Conservation (phyloP, 1,140 invertebrate genomes). For the Temnothorax curvispinosus region DNA sequence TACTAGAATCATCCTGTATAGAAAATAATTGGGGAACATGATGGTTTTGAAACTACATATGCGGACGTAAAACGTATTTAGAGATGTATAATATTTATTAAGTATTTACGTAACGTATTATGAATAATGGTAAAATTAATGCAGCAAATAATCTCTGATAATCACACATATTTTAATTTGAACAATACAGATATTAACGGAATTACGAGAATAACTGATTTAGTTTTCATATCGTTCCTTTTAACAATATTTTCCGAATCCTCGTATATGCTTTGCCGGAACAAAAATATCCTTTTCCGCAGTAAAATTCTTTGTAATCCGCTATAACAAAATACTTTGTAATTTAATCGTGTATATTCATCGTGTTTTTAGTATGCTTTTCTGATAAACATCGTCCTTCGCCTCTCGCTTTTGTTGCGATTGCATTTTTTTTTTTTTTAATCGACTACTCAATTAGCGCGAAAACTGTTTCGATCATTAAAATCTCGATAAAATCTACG, state of each 20-base stretch:
- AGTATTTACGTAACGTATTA: background rate
- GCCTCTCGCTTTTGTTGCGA: background rate
- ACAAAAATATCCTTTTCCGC: slow-evolving; percentile 17
- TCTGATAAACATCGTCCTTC: background rate
- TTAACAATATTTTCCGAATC: background rate
- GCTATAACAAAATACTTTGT: background rate
- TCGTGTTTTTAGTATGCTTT: background rate
- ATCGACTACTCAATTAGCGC: background rate
- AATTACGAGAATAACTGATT: slow-evolving; percentile 32
- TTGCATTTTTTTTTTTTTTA: background rate
- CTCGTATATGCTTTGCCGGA: background rate
- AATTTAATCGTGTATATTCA: slow-evolving; percentile 6
- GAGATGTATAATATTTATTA: background rate
- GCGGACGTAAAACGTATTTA: background rate
- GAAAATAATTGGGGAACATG: background rate
- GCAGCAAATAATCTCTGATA: slow-evolving; percentile 29
- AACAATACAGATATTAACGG: background rate
- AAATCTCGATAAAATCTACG: background rate
- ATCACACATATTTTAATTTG: slow-evolving; percentile 8
- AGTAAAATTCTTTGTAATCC: slow-evolving; percentile 30
- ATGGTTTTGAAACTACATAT: no score
- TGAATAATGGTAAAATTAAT: slow-evolving; percentile 12
- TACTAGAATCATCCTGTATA: background rate
- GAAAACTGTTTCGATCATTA: background rate
- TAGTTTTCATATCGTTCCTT: slow-evolving; percentile 4